Percentiles rank a stretch among this genome's conserved stretches.
Conservation (phyloP, 2,797 vertebrate genomes). For the Eupleurogrammus muticus region DNA sequence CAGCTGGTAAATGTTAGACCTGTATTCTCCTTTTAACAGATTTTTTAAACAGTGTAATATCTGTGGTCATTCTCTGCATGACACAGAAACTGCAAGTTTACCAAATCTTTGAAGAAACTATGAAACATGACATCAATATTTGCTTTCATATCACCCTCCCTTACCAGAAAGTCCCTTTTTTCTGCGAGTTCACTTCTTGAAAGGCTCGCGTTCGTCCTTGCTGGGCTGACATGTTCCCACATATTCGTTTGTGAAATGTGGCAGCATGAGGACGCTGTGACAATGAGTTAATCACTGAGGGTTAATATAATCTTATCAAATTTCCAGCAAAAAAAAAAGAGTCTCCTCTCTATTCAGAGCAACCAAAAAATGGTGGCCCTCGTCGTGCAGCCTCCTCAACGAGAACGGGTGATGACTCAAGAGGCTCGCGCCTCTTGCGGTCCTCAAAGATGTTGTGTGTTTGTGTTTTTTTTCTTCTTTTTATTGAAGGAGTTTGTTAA, state of each 20-base stretch:
- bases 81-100: background rate
- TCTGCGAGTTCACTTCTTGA: background rate
- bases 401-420: conserved; percentile 21
- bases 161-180: background rate
- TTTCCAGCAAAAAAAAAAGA: background rate
- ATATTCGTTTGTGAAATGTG: background rate
- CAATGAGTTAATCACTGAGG: conserved; percentile 19
- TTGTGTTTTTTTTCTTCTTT: conserved; percentile 16
- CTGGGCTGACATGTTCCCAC: background rate
- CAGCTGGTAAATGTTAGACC: no score
- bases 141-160: background rate
- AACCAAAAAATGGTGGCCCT: conserved; percentile 48
- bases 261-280: background rate
- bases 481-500: conserved; percentile 27
- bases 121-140: background rate
- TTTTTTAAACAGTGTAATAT: no score
- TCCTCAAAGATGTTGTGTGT: conserved; percentile 12
- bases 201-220: background rate
- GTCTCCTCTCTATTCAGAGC: conserved; percentile 50
- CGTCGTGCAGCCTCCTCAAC: no score
- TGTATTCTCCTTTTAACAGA: no score
- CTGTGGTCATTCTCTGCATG: no score
- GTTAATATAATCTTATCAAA: conserved; percentile 29
- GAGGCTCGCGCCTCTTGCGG: conserved; percentile 15
- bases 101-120: background rate